Conservation (phyloP, 2,888 invertebrate genomes). For the Lobophora halterata region DNA sequence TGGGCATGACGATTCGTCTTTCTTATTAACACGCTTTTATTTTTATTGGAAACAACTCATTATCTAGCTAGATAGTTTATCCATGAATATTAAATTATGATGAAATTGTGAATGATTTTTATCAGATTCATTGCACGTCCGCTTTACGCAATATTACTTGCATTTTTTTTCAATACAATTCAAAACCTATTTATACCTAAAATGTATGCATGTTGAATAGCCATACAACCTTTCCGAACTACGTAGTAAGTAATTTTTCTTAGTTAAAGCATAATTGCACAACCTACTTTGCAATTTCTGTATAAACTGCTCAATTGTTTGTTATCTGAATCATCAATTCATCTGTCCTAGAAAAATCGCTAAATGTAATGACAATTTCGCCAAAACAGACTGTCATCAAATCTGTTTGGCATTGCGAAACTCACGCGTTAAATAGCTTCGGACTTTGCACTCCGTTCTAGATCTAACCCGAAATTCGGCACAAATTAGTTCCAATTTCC, state of each 20-base stretch:
- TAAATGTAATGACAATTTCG: conserved; percentile 8
- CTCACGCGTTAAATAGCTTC: conserved; percentile 8
- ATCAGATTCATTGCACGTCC: too few species aligned
- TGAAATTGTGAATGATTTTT: conserved; percentile 1
- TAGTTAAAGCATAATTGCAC: too few species aligned
- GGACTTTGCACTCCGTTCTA: conserved; percentile 20
- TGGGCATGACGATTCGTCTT: too few species aligned
- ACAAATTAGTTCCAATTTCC: conserved; percentile 28
- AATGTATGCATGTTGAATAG: conserved; percentile 1
- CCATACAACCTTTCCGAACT: too few species aligned
- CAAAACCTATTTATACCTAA: not conserved
- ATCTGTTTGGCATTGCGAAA: conserved; percentile 9
- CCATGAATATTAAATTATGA: too few species aligned
- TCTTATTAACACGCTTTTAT: too few species aligned
- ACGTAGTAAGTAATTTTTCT: too few species aligned
- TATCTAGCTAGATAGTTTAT: too few species aligned
- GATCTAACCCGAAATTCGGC: conserved; percentile 18
- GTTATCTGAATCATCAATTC: conserved; percentile 5
- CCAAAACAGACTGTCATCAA: conserved; percentile 1
- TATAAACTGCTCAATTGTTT: conserved; percentile 2
- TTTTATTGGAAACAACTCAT: too few species aligned
- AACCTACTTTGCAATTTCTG: too few species aligned
- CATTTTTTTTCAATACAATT: not conserved
- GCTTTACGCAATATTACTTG: too few species aligned
- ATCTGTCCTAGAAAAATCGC: conserved; percentile 14